Evolutionary conservation across 2,113 vertebrate genomes (phyloP), one percentile per base, ranked within the genome.

Genomic region (Boleophthalmus pectinirostris): DNA sequence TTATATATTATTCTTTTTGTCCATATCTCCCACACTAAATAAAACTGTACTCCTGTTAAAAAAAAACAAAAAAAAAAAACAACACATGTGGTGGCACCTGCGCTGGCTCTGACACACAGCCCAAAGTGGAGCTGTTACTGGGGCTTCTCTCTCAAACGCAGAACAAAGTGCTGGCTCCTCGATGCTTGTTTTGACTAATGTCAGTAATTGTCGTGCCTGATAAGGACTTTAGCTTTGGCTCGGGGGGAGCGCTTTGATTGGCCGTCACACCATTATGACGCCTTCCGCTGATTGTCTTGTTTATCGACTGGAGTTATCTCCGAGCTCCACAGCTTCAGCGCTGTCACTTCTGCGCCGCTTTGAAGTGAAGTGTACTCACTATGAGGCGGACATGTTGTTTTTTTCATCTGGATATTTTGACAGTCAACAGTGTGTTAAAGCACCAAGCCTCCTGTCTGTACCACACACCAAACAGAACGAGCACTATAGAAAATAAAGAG

Each of bases 151-250:
- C 68, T 69, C 60, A 79, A 68, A 79, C 3, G n/a, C 65, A 85
- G 75, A 88, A 90, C 75, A 90, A 83, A 88, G 72, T 67, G 72
- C 69, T 53, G 18, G 49, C 29, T 61, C 29, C 68, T 73, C 24
- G 76, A 82, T 81, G 72, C 67, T 25, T 82, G 81, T 89, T 89
- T 85, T 87, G 85, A 92, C 82, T 90, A 84, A 87, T 90, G 91
- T 88, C 90, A 91, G 83, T 89, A 87, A 88, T 88, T 87, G 90
- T 90, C 90, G 79, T 5, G 46, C 84, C 83, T 77, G 76, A 88
- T 89, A 87, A 86, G 35, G 7, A 70, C 78, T 85, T 84, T 77
- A 80, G 72, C 72, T 78, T 80, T 72, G 66, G 78, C 81, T 82
- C 83, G 60, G 75, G 35, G 72, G 71, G 79, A 82, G 82, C 0